A percentile compares a stretch with the other conserved stretches of the same genome.
phyloP scores from a whole-genome alignment of 2,113 vertebrate genomes.

The Thalassarche chlororhynchos region DNA sequence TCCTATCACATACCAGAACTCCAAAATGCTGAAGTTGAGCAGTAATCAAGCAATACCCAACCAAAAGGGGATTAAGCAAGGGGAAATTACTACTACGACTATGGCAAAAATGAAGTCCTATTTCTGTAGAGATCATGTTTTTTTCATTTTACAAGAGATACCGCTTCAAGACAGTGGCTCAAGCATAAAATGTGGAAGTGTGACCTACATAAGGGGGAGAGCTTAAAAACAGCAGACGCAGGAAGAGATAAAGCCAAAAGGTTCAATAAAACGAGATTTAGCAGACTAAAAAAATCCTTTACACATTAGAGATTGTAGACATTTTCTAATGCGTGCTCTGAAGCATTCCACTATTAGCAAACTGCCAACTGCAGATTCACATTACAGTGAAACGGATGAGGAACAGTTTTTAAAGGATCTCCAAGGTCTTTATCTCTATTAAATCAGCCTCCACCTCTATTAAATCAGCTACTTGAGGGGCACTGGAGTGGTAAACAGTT shows the following conservation, averaged over 20 bases:
- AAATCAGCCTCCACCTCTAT: background rate
- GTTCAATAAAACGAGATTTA: slow-evolving; percentile 10
- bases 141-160: background rate
- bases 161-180: background rate
- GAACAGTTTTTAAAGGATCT: background rate
- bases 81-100: background rate
- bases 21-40: background rate
- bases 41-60: background rate
- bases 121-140: background rate
- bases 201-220: slow-evolving; percentile 75
- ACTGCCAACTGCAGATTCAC: background rate
- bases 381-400: background rate
- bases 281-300: background rate
- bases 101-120: fast-evolving
- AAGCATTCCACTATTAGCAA: background rate
- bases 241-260: slow-evolving; percentile 52
- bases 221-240: slow-evolving; percentile 12
- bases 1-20: background rate
- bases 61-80: background rate
- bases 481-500: background rate
- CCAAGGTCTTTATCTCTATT: slow-evolving; percentile 1
- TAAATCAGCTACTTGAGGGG: background rate
- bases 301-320: background rate
- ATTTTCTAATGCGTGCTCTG: background rate
- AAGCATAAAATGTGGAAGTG: slow-evolving; percentile 38